phyloP scores from a whole-genome alignment of 2,113 vertebrate genomes.

The Dipodomys merriami region DNA sequence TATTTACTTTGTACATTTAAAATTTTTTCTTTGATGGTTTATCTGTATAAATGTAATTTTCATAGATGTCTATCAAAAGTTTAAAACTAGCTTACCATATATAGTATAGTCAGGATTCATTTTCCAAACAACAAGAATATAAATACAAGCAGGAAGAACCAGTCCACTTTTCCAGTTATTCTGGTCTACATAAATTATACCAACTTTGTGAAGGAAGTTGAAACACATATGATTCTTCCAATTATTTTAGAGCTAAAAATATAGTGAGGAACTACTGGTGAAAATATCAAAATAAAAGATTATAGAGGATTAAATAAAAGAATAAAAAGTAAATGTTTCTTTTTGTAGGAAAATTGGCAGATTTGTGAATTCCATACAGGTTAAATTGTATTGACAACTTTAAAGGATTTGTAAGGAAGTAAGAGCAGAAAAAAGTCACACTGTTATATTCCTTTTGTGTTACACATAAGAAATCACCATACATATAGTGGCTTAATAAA shows the following conservation, averaged over 20 bases:
- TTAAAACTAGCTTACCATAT: neutral
- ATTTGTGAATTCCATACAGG: neutral
- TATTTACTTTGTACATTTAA: neutral
- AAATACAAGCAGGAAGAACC: neutral
- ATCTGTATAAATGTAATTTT: neutral
- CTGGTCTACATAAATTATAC: neutral
- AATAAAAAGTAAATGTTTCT: neutral
- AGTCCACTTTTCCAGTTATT: neutral
- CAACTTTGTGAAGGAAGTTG: neutral
- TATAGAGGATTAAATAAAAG: neutral
- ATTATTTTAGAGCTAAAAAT: neutral
- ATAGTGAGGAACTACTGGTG: neutral
- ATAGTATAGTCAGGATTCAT: neutral
- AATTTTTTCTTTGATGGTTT: neutral
- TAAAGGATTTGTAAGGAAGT: neutral
- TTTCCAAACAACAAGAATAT: neutral
- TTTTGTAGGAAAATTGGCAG: neutral
- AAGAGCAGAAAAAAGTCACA: neutral
- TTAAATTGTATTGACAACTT: neutral
- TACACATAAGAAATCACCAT: neutral
- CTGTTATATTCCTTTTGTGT: neutral
- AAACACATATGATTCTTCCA: neutral
- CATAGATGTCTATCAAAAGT: neutral
- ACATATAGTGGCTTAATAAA: neutral
- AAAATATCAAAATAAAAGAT: neutral